Evolutionary conservation across 2,888 invertebrate species (phyloP).

Genomic region (Arctia plantaginis): DNA sequence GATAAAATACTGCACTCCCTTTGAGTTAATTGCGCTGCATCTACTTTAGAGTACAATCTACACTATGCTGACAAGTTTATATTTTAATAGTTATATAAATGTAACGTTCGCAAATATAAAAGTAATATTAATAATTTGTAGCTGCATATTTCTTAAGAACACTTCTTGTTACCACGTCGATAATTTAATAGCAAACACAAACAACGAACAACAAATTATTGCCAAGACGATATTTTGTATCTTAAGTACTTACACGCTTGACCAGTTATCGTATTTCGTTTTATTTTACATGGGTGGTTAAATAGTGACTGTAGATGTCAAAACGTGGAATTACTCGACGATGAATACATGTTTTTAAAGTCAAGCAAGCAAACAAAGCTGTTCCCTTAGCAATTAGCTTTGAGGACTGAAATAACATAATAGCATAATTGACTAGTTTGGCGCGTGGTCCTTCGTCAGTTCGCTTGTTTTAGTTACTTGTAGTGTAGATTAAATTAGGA

Average conservation of each 20-base stretch:
- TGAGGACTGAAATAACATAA: constrained; percentile 57
- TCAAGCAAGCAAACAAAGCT: constrained; percentile 61
- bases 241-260: constrained; percentile 27
- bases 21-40: constrained; percentile 41
- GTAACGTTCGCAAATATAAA: constrained; percentile 36
- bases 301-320: constrained; percentile 43
- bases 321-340: constrained; percentile 51
- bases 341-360: constrained; percentile 54
- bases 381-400: constrained; percentile 59
- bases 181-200: constrained; percentile 57
- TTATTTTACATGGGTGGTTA: constrained; percentile 52
- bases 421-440: constrained; percentile 62
- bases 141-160: constrained; percentile 50
- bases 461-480: constrained; percentile 37
- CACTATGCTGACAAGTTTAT: constrained; percentile 18
- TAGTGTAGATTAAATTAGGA: background rate
- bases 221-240: constrained; percentile 39
- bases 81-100: constrained; percentile 22
- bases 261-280: constrained; percentile 51
- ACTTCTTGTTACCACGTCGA: constrained; percentile 51
- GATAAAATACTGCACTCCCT: constrained; percentile 49
- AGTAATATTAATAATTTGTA: constrained; percentile 49
- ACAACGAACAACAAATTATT: constrained; percentile 56
- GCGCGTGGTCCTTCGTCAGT: constrained; percentile 63
- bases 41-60: constrained; percentile 19